Conservation (phyloP, 2,113 vertebrate genomes). For the Scopus umbretta region DNA sequence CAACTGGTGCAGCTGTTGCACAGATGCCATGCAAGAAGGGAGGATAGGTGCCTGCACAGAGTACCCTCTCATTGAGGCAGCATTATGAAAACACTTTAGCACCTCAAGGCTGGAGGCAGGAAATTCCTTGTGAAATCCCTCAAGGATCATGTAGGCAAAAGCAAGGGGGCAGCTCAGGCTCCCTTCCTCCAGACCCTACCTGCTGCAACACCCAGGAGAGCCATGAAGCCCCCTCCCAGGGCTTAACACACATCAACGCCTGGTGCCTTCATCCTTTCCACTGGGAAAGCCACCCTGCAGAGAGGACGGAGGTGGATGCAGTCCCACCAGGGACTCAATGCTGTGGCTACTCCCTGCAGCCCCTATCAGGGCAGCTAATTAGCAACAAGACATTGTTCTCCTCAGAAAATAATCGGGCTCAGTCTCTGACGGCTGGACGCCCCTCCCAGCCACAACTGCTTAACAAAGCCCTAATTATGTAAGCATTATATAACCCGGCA, state of each 20-base stretch:
- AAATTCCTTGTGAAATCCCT: neutral
- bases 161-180: neutral
- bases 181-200: neutral
- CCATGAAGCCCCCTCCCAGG: neutral
- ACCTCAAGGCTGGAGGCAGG: neutral
- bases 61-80: neutral
- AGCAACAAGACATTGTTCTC: conserved; percentile 16
- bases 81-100: neutral
- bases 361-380: neutral
- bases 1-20: neutral
- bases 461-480: conserved; percentile 71
- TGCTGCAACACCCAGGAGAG: neutral
- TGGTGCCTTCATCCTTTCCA: neutral
- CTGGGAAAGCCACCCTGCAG: neutral
- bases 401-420: conserved; percentile 26
- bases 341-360: neutral
- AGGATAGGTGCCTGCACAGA: neutral
- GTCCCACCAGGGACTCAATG: fast-evolving
- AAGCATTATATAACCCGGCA: conserved; percentile 59
- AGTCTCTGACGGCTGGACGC: neutral
- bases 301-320: fast-evolving
- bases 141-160: fast-evolving
- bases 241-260: neutral
- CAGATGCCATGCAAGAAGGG: neutral
- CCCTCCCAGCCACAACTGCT: conserved; percentile 45